Percentiles rank a stretch among this genome's conserved stretches.
These are phyloP conservation scores for Limonius californicus DNA, from an alignment of 1,140 invertebrate genomes.

Conservation along the genomic window DNA sequence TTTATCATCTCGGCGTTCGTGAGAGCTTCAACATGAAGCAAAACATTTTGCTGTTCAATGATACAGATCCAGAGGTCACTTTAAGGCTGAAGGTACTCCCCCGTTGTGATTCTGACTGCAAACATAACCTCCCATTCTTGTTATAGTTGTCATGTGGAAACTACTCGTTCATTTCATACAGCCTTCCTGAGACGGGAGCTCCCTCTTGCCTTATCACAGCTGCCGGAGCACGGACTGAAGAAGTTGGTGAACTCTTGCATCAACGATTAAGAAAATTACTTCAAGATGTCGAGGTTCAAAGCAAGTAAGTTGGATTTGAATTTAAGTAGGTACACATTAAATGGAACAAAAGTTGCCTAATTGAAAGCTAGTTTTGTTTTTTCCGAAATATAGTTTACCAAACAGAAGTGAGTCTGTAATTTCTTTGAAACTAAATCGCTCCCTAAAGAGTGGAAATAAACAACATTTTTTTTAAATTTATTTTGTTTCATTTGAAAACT, in stretches of 20 bases:
- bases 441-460: no score
- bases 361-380: no score
- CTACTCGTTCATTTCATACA: slow-evolving; percentile 88
- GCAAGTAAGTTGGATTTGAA: slow-evolving; percentile 71
- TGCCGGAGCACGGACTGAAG: slow-evolving; percentile 35
- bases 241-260: slow-evolving; percentile 37
- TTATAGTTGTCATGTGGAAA: slow-evolving; percentile 77
- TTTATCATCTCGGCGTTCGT: slow-evolving; percentile 95
- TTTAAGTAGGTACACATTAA: no score
- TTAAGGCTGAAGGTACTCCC: slow-evolving; percentile 75
- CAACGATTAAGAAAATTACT: slow-evolving; percentile 75
- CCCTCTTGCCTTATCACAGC: slow-evolving; percentile 72
- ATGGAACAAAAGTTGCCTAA: no score
- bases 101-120: no score
- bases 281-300: slow-evolving; percentile 91
- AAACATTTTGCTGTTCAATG: slow-evolving; percentile 93
- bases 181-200: slow-evolving; percentile 62
- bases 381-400: no score
- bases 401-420: no score
- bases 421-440: no score
- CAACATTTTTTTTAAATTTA: no score
- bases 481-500: no score
- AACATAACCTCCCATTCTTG: no score
- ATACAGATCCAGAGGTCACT: slow-evolving; percentile 81
- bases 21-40: slow-evolving; percentile 99